These are phyloP conservation scores for Istiophorus platypterus DNA, from an alignment of 2,113 vertebrate species.

Conservation along the genomic window DNA sequence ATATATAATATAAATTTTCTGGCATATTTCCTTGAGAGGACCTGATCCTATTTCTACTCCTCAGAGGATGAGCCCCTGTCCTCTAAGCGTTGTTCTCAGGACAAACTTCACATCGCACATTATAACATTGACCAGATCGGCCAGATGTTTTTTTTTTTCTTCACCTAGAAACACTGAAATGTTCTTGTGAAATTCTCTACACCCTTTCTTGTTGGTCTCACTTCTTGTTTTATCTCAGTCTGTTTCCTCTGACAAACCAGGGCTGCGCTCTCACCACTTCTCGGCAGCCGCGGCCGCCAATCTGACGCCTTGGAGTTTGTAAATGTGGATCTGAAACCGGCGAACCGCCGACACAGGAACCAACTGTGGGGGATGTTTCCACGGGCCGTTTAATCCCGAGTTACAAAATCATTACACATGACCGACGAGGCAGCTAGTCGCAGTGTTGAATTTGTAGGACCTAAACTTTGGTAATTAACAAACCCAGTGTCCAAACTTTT, in stretches of 20 bases:
- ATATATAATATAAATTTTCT: too few relatives aligned
- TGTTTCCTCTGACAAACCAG: conserved; percentile 47
- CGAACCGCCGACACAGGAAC: not conserved
- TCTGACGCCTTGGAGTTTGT: not conserved
- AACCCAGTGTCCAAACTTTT: too few relatives aligned
- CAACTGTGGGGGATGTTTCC: not conserved
- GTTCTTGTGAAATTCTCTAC: not conserved
- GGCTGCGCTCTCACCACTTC: conserved; percentile 1
- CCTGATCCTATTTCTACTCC: not conserved
- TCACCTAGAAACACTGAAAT: not conserved
- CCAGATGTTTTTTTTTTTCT: not conserved
- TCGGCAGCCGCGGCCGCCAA: not conserved
- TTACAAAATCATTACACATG: not conserved
- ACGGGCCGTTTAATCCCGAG: not conserved
- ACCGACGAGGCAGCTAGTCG: not conserved
- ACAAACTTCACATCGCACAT: too few relatives aligned
- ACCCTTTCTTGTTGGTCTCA: conserved; percentile 10
- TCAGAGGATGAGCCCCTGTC: conserved; percentile 17
- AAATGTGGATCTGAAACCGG: conserved; percentile 30
- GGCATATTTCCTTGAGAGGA: too few relatives aligned
- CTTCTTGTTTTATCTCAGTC: conserved; percentile 30
- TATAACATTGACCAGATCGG: not conserved
- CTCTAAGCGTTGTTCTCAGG: not conserved
- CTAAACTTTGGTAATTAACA: too few relatives aligned
- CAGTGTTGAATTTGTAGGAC: too few relatives aligned